Evolutionary conservation across 1,140 invertebrate species (phyloP), one percentile per base, ranked within the genome.

Genomic region (Bombus sibiricus): DNA sequence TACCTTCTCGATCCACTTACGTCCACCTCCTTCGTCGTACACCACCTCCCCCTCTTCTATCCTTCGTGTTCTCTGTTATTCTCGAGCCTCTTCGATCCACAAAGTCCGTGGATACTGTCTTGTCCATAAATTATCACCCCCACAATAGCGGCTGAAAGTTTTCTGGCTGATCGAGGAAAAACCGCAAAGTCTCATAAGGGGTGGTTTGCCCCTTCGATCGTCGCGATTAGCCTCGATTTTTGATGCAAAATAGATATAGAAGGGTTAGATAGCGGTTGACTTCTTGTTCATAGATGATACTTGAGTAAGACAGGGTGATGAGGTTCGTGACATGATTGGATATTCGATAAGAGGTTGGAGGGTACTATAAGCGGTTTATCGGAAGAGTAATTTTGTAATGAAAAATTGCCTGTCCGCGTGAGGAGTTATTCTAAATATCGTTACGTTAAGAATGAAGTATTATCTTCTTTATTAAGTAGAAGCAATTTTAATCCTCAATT

Each of bases 1-100:
- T 90, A 90, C 87, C 88, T 80, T 86, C 86, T 81, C 89, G 85
- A 90, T 90, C 89, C 89, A 90, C 86, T 90, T 90, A 90, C 80
- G 57, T 66, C 64, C 75, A 43, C 25, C 37, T 32, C 76, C 64
- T 66, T 22, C 81, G 43, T n/a, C 68, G 15, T 25, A 22, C 18
- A 34, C 47, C 57, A 59, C 1, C 53, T 12, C 18, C 15, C 2
- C 34, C n/a, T 28, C 25, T 10, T 72, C 53, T 32, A 59, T 43
- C 37, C 15, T 39, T 5, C 39, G 41, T 13, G 5, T 32, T 41
- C 75, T 39, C 57, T 13, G 37, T 78, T 64, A 34, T 75, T 89
- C 79, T 71, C 37, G 37, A 73, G 66, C 80, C 84, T 39, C 69
- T 82, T 66, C 76, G 72, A 80, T 75, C 28, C 22, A 8, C 39